Percentiles rank a stretch among this genome's conserved stretches.
Conservation (phyloP, 2,113 vertebrate species). For the Laticauda laticaudata region DNA sequence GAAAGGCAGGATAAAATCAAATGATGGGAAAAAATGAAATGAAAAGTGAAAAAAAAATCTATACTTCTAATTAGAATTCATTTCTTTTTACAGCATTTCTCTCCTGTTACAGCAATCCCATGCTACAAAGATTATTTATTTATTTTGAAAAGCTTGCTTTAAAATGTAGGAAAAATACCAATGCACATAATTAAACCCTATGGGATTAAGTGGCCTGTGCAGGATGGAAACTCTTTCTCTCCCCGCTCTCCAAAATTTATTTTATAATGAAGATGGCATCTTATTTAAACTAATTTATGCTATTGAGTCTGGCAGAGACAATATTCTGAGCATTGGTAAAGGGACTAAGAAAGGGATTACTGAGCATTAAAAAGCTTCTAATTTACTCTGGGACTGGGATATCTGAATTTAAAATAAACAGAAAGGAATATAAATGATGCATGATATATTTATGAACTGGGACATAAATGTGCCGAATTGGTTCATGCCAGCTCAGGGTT, state of each 20-base stretch:
- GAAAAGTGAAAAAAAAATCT: background rate
- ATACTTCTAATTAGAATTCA: background rate
- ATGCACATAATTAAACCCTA: background rate
- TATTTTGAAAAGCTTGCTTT: background rate
- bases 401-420: constrained; percentile 41
- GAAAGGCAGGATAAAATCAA: background rate
- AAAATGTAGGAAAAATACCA: background rate
- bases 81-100: background rate
- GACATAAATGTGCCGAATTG: constrained; percentile 46
- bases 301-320: constrained; percentile 25
- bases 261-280: constrained; percentile 1
- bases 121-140: background rate
- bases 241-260: background rate
- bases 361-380: constrained; percentile 25
- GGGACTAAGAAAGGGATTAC: constrained; percentile 28
- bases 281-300: constrained; percentile 21
- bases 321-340: background rate
- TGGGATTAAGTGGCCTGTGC: constrained; percentile 1
- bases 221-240: background rate
- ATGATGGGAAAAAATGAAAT: background rate
- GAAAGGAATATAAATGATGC: constrained; percentile 45
- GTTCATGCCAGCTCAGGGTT: constrained; percentile 47
- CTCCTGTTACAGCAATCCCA: background rate
- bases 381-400: constrained; percentile 33
- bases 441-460: constrained; percentile 51